Percentiles rank a stretch among this genome's conserved stretches.
Evolutionary conservation across 1,140 invertebrate genomes (phyloP).

Genomic region (Conus ventricosus): DNA sequence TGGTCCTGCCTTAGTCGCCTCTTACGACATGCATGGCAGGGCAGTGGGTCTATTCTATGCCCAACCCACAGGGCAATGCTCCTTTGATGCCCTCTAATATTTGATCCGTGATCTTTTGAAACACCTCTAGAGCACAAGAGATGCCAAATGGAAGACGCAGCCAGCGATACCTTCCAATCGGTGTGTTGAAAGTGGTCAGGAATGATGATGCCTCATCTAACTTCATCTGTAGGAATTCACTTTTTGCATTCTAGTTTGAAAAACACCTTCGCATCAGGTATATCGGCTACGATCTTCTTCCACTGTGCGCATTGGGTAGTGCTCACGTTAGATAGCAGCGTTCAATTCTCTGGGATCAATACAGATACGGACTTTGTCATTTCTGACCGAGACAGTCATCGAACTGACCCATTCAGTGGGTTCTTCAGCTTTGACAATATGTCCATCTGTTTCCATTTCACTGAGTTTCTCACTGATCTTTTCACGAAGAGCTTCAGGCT

Average conservation of each 20-base stretch:
- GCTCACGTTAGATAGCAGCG: conserved; percentile 42
- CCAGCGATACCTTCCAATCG: conserved; percentile 49
- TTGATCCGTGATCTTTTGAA: too few relatives aligned
- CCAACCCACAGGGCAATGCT: too few relatives aligned
- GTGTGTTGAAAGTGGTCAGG: conserved; percentile 25
- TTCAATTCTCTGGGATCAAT: conserved; percentile 57
- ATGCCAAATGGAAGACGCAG: conserved; percentile 49
- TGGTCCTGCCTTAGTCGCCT: too few relatives aligned
- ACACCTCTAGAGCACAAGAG: conserved; percentile 62
- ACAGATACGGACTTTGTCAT: conserved; percentile 49
- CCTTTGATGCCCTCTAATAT: too few relatives aligned
- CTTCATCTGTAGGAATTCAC: background rate
- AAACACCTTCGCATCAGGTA: too few relatives aligned
- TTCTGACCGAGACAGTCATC: conserved; percentile 39
- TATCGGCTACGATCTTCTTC: conserved; percentile 14
- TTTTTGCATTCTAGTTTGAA: too few relatives aligned
- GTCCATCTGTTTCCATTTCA: conserved; percentile 26
- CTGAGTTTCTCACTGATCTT: conserved; percentile 46
- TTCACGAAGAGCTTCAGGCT: conserved; percentile 36
- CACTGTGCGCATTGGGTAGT: conserved; percentile 40
- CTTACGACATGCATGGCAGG: too few relatives aligned
- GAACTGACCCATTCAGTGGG: conserved; percentile 52
- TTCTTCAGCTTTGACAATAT: conserved; percentile 32
- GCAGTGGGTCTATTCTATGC: too few relatives aligned
- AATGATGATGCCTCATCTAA: conserved; percentile 34